Conservation (phyloP, 2,113 vertebrate species). For the Pomatostomus ruficeps region DNA sequence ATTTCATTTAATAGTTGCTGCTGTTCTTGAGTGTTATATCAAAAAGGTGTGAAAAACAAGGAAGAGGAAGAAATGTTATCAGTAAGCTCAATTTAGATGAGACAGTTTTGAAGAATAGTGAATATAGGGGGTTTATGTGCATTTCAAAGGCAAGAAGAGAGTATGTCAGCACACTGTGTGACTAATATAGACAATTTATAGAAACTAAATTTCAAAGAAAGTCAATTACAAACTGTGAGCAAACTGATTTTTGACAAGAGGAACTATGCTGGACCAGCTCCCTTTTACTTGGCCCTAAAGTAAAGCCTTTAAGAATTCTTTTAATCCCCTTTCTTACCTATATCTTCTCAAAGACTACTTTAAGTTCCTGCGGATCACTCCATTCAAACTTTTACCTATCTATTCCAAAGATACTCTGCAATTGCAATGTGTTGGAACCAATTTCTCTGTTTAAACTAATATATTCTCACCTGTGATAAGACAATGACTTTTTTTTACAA, state of each 20-base stretch:
- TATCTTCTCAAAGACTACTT: background rate
- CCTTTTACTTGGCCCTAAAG: background rate
- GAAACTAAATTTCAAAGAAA: background rate
- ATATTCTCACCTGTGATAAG: background rate
- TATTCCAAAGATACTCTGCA: background rate
- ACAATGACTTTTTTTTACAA: background rate
- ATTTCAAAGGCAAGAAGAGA: background rate
- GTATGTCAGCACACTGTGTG: background rate
- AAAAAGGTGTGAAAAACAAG: background rate
- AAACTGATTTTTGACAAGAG: background rate
- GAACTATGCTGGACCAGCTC: background rate
- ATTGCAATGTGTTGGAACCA: background rate
- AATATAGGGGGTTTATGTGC: background rate
- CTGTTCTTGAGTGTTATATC: background rate
- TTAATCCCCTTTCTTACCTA: background rate
- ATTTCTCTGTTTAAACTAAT: slow-evolving; percentile 2
- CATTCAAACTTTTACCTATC: background rate
- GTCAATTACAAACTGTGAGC: background rate
- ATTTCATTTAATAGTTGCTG: background rate
- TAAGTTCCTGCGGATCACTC: background rate
- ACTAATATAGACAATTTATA: background rate
- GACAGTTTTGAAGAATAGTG: background rate
- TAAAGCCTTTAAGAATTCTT: background rate
- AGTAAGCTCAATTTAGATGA: background rate
- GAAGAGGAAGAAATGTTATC: background rate